Evolutionary conservation across 2,888 invertebrate species (phyloP).

Genomic region (Meloe dianella): DNA sequence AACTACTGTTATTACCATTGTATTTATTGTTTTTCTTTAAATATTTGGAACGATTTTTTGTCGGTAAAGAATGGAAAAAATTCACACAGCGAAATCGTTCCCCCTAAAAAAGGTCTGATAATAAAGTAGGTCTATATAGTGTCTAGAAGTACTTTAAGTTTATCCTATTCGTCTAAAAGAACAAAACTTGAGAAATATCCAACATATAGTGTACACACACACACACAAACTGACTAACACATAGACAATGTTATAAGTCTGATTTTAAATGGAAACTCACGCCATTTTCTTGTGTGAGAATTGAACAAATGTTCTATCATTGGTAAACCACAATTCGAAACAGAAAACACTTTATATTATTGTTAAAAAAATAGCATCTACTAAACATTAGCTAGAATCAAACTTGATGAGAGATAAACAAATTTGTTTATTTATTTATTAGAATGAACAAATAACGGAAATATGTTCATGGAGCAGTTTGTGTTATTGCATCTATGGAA

Average conservation of each 20-base stretch:
- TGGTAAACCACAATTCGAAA: conserved; percentile 18
- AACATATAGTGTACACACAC: neutral
- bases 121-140: too few species aligned
- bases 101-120: too few species aligned
- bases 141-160: neutral
- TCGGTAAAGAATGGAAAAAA: too few species aligned
- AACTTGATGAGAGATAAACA: neutral
- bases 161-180: neutral
- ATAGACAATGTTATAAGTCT: neutral
- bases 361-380: conserved; percentile 17
- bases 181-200: neutral
- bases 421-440: neutral
- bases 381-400: neutral
- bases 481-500: conserved; percentile 13
- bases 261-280: neutral
- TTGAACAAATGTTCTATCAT: conserved; percentile 1
- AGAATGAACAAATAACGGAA: neutral
- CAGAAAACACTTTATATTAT: conserved; percentile 10
- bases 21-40: too few species aligned
- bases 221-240: neutral
- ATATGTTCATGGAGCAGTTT: neutral
- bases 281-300: neutral
- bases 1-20: too few species aligned
- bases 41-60: too few species aligned
- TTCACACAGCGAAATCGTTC: too few species aligned